Evolutionary conservation across 2,113 vertebrate species (phyloP).

Genomic region (Pithys albifrons): DNA sequence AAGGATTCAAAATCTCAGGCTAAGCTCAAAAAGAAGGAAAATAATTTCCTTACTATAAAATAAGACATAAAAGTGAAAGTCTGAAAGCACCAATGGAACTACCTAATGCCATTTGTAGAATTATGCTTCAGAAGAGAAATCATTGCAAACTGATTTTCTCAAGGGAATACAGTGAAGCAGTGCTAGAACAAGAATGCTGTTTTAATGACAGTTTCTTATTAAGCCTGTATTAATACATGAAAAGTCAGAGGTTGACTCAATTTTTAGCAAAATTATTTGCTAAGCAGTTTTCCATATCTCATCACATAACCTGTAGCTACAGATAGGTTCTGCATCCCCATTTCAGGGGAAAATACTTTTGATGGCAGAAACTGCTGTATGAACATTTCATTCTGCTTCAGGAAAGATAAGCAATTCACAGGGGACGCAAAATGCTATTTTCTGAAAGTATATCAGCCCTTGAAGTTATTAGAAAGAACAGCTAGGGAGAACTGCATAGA

Average conservation of each 20-base stretch:
- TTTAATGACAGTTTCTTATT: background rate
- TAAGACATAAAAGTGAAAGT: background rate
- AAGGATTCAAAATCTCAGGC: background rate
- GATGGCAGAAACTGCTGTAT: slow-evolving; percentile 32
- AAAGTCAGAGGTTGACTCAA: slow-evolving; percentile 21
- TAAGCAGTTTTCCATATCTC: slow-evolving; percentile 6
- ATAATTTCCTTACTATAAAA: background rate
- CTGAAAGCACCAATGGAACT: background rate
- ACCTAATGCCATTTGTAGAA: background rate
- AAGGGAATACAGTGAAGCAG: background rate
- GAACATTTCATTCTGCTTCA: slow-evolving; percentile 54
- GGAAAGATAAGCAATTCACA: slow-evolving; percentile 55
- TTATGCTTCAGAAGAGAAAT: background rate
- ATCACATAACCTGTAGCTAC: slow-evolving; percentile 3
- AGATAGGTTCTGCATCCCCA: background rate
- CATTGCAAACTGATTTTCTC: background rate
- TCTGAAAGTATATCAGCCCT: slow-evolving; percentile 43
- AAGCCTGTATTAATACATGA: background rate
- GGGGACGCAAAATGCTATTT: slow-evolving; percentile 52
- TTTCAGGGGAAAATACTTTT: slow-evolving; percentile 48
- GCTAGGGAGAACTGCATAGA: slow-evolving; percentile 25
- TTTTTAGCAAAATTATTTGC: slow-evolving; percentile 43
- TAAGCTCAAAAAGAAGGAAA: background rate
- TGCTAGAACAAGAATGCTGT: background rate
- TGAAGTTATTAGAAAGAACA: slow-evolving; percentile 46